Evolutionary conservation across 2,113 vertebrate genomes (phyloP), one percentile per base, ranked within the genome.

Genomic region (Notarius lentiginosus): DNA sequence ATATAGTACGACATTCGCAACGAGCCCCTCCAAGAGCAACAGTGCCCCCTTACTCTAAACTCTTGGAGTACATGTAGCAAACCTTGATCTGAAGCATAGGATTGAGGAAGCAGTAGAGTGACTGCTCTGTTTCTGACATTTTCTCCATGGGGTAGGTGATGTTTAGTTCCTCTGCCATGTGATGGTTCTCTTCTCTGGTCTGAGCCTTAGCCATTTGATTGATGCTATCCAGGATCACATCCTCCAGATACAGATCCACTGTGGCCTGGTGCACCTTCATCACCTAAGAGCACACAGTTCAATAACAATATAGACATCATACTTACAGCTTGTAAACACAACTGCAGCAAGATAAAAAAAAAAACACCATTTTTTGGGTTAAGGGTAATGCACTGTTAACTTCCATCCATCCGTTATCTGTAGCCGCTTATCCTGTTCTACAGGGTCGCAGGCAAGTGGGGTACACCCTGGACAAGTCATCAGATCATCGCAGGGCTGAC

Each of bases 161-260:
- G 89, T 98, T 98, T 92, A 99, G 94, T 90, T 97, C 95, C 90
- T 94, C 88, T 7, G 97, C 97, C 90, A 88, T 93, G 87, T 85
- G 95, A 89, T 92, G 96, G 87, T 99, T 91, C 91, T 99, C 97
- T 82, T 95, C 94, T 90, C 97, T 95, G 55, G 97, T 96, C 92
- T 98, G 96, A n/a, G 97, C 93, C 34, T 97, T 95, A 20, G 96
- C 96, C 17, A 96, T 94, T 15, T 84, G 89, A 79, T 96, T 95
- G 88, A 96, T 84, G 0, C 93, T 94, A 0, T 82, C 94, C 85
- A 97, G 86, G 86, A 99, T 96, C 79, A 98, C 80, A 81, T 98
- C 97, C 92, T 99, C 97, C 82, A 99, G 93, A 85, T 97, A 99
- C 79, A 96, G 94, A 87, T 97, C 95, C 30, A 99, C 92, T 2